Conservation (phyloP, 2,113 vertebrate species). For the Pollimyrus isidori region DNA sequence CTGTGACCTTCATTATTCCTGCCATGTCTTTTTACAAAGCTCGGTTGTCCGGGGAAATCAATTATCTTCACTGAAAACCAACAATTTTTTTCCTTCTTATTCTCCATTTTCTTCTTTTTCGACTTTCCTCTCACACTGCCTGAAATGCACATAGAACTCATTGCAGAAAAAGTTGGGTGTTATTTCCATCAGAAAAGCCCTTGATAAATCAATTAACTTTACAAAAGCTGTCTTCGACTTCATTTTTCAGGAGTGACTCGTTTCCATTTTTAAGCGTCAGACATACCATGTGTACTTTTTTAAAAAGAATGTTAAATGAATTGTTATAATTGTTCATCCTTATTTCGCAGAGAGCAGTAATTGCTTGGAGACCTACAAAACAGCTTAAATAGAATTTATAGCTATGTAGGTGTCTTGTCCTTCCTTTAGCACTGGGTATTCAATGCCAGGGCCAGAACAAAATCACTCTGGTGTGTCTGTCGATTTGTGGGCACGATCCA, state of each 20-base stretch:
- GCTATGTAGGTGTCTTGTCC: not conserved
- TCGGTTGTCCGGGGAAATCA: conserved; percentile 17
- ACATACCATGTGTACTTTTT: not conserved
- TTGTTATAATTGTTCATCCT: too few species aligned
- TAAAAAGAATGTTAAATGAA: not conserved
- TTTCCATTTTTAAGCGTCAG: not conserved
- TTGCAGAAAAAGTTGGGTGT: not conserved
- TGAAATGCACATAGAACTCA: not conserved
- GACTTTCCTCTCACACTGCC: not conserved
- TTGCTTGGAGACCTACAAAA: not conserved
- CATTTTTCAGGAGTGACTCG: not conserved
- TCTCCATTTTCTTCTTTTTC: not conserved
- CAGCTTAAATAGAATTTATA: not conserved
- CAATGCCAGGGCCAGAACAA: not conserved
- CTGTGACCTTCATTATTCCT: conserved; percentile 18
- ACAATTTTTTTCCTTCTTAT: not conserved
- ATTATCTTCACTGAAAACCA: conserved; percentile 6
- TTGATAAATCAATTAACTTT: conserved; percentile 3
- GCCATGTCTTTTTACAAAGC: conserved; percentile 16
- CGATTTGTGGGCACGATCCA: too few species aligned
- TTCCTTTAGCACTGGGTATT: not conserved
- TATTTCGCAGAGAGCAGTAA: not conserved
- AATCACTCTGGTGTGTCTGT: not conserved
- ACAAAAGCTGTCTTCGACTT: conserved; percentile 1
- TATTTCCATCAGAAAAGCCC: not conserved